Evolutionary conservation across 2,113 vertebrate species (phyloP).

Genomic region (Picathartes gymnocephalus): DNA sequence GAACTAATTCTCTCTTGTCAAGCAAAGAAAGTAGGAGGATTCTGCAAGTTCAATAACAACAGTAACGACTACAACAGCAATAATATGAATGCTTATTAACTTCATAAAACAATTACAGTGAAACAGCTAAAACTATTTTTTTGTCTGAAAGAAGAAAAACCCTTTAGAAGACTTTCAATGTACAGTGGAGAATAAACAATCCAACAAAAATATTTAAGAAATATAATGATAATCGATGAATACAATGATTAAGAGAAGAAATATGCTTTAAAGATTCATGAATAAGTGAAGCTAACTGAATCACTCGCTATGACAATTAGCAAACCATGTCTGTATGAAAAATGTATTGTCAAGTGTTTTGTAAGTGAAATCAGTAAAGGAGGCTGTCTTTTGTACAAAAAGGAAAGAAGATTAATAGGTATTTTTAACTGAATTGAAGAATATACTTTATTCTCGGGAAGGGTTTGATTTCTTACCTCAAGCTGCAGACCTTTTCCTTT

Average conservation of each 20-base stretch:
- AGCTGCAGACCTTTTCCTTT: neutral
- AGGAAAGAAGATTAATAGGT: neutral
- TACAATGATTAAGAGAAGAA: slow-evolving; percentile 38
- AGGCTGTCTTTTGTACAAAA: neutral
- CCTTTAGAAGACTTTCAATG: neutral
- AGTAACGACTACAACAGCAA: neutral
- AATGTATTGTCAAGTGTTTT: slow-evolving; percentile 8
- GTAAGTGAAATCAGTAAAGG: neutral
- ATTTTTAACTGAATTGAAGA: slow-evolving; percentile 6
- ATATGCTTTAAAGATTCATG: slow-evolving; percentile 7
- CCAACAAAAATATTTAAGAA: neutral
- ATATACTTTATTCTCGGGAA: neutral
- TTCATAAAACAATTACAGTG: neutral
- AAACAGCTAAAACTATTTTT: neutral
- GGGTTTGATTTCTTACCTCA: slow-evolving; percentile 15
- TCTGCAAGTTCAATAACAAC: neutral
- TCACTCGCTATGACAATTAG: slow-evolving; percentile 32
- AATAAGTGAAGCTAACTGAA: slow-evolving; percentile 56
- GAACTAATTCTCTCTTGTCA: neutral
- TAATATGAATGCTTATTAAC: neutral
- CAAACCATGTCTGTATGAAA: slow-evolving; percentile 7
- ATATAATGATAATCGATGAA: neutral
- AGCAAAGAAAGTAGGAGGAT: neutral
- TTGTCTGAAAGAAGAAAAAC: neutral
- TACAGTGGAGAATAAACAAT: neutral